phyloP scores from a whole-genome alignment of 2,797 vertebrate genomes.

The Etheostoma nigrum region DNA sequence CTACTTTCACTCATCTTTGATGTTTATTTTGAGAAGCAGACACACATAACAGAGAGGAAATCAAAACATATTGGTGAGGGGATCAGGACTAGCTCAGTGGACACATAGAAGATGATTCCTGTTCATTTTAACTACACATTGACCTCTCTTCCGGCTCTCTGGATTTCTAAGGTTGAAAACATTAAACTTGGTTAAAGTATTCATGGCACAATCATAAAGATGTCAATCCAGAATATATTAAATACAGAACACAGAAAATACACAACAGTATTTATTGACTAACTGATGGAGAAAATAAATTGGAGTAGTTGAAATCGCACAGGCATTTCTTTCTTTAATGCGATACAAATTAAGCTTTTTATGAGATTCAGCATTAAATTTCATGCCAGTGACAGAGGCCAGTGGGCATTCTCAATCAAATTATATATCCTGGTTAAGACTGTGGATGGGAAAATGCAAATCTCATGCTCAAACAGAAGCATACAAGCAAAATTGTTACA shows the following conservation, averaged over 20 bases:
- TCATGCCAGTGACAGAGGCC: background rate
- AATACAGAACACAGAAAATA: background rate
- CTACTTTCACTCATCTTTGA: constrained; percentile 57
- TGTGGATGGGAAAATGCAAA: constrained; percentile 13
- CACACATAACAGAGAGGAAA: constrained; percentile 27
- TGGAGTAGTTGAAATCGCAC: background rate
- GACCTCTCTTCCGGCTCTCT: background rate
- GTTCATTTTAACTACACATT: background rate
- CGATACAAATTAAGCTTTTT: constrained; percentile 32
- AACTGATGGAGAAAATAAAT: constrained; percentile 19
- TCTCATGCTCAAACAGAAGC: constrained; percentile 7
- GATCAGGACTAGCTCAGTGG: background rate
- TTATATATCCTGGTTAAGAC: background rate
- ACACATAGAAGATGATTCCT: background rate
- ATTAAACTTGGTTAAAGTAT: background rate
- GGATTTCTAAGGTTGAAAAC: background rate
- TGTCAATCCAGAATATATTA: background rate
- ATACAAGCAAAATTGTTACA: constrained; percentile 2
- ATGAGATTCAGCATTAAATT: constrained; percentile 24
- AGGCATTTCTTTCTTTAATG: constrained; percentile 27
- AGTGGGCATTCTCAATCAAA: constrained; percentile 22
- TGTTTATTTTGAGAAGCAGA: constrained; percentile 50
- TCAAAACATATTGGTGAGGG: background rate
- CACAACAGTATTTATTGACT: constrained; percentile 3
- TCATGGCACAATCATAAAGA: background rate